Conservation (phyloP, 2,113 vertebrate genomes). For the Ceuthmochares aereus region DNA sequence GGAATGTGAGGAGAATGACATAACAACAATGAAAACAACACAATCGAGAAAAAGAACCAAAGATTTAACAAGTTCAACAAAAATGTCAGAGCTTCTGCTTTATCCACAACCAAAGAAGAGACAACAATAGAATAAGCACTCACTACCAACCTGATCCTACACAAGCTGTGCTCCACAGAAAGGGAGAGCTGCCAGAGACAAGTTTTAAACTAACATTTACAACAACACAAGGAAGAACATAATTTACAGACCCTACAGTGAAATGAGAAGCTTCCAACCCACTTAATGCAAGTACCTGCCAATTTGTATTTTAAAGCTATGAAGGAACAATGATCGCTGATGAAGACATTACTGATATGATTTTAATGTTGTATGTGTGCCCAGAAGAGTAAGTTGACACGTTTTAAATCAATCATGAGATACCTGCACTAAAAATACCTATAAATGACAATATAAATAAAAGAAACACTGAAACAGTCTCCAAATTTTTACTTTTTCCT, state of each 20-base stretch:
- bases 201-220: not conserved
- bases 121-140: not conserved
- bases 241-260: not conserved
- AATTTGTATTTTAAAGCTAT: not conserved
- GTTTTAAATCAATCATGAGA: not conserved
- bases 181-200: not conserved
- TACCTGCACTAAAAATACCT: not conserved
- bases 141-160: not conserved
- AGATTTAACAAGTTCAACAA: not conserved
- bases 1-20: not conserved
- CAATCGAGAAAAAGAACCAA: not conserved
- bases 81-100: not conserved
- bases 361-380: not conserved
- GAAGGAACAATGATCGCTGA: not conserved
- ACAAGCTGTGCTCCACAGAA: not conserved
- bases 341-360: not conserved
- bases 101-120: not conserved
- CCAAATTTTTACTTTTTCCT: not conserved
- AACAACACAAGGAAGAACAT: not conserved
- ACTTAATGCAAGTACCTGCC: not conserved
- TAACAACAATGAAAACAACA: constrained; percentile 28
- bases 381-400: not conserved
- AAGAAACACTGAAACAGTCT: not conserved
- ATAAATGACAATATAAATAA: not conserved
- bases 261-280: not conserved